Evolutionary conservation across 2,113 vertebrate genomes (phyloP), one percentile per base, ranked within the genome.

Genomic region (Bufo bufo): DNA sequence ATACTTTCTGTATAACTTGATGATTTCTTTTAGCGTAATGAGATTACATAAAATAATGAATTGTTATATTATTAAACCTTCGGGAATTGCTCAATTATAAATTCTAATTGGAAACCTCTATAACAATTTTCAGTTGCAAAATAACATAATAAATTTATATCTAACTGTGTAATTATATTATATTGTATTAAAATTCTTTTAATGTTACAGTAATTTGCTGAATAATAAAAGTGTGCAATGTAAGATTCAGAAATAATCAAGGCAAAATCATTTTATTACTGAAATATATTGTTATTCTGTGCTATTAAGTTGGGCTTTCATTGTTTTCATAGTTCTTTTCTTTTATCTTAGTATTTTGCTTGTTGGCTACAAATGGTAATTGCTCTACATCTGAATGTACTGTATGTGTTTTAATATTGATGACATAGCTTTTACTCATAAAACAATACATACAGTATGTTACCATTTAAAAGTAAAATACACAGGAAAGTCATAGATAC

Each of bases 101-200:
- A 66, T 89, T 89, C 87, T 84, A 89, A 89, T 89, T 89, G 59
- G 87, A 89, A 84, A 78, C 72, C 49, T 66, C 59, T 84, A 78
- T 78, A 84, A 88, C 86, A 84, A 84, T 88, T 82, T 88, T 77
- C 80, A 88, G 43, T 84, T 75, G 82, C 81, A 88, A 84, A 88
- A 88, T 88, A 88, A 88, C 86, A 88, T 81, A 88, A 88, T 88
- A 89, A 84, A 89, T 89, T 69, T 59, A 23, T 89, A 88, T 88
- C 23, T 88, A 72, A 84, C 77, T 66, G 81, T 88, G 87, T 84
- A 81, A 84, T 88, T 88, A 66, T 88, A 88, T 88, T 77, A 84
- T 77, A 89, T 89, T 89, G 81, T 78, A 84, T 84, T 84, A 84
- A 88, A 78, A 78, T 89, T 63, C 74, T 84, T 78, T 84, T 84